These are phyloP conservation scores for Carollia perspicillata DNA, from an alignment of 2,113 vertebrate genomes.

Conservation along the genomic window DNA sequence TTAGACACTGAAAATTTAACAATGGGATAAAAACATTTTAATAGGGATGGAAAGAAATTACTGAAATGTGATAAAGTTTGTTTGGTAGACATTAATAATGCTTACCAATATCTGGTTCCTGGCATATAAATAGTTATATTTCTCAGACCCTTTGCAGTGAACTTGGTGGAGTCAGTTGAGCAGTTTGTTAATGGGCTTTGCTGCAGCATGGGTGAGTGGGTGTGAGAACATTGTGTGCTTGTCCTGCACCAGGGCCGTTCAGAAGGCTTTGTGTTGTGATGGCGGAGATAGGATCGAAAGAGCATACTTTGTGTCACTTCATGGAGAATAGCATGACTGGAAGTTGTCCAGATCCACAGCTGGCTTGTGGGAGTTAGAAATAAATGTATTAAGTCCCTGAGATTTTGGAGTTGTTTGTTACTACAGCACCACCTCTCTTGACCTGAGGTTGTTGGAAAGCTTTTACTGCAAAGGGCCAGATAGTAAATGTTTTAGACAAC, in stretches of 20 bases:
- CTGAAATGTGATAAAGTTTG: not conserved
- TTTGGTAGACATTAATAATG: not conserved
- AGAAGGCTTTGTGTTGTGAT: not conserved
- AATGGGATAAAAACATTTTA: not conserved
- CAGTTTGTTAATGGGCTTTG: not conserved
- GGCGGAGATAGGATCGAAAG: not conserved
- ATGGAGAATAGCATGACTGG: not conserved
- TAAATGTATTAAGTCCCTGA: not conserved
- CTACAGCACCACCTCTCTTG: not conserved
- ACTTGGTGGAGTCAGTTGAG: not conserved
- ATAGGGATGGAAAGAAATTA: not conserved
- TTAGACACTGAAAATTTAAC: constrained; percentile 26
- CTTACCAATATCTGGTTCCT: not conserved
- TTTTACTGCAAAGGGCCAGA: not conserved
- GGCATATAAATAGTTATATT: not conserved
- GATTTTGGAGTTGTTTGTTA: not conserved
- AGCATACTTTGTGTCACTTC: not conserved
- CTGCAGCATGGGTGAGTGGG: no score
- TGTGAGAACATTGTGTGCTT: not conserved
- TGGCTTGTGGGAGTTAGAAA: not conserved
- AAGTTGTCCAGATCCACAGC: not conserved
- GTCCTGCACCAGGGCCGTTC: rapidly evolving
- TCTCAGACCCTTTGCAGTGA: not conserved
- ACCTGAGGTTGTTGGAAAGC: not conserved
- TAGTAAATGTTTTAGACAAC: not conserved